phyloP scores from a whole-genome alignment of 2,888 invertebrate genomes.

The Frankliniella intonsa region DNA sequence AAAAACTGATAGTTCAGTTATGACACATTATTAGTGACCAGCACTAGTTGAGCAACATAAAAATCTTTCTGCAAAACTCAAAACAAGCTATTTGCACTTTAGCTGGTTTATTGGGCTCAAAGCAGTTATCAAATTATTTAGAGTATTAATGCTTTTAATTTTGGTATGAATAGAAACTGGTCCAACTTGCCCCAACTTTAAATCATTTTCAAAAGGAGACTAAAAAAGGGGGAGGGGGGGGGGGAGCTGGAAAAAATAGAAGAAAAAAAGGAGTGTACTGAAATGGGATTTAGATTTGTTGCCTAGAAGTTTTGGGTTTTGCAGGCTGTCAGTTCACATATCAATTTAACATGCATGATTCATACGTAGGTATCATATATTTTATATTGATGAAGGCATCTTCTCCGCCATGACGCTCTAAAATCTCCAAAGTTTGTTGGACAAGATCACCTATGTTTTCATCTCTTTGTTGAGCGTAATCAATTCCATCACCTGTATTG shows the following conservation, averaged over 20 bases:
- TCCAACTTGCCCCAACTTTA: no score
- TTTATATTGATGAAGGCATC: conserved; percentile 98
- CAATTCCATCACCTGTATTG: conserved; percentile 84
- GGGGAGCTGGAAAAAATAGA: no score
- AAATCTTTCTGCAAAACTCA: background rate
- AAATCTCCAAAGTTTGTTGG: conserved; percentile 84
- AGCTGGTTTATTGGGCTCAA: background rate
- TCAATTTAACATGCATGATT: conserved; percentile 80
- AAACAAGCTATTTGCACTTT: background rate
- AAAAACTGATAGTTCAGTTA: background rate
- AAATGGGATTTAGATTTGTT: no score
- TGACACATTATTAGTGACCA: background rate
- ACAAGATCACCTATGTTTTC: conserved; percentile 88
- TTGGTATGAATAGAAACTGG: no score
- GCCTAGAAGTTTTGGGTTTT: no score
- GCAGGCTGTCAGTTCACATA: background rate
- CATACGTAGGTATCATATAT: conserved; percentile 96
- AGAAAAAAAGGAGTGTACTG: no score
- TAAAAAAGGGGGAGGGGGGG: no score
- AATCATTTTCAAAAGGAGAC: no score
- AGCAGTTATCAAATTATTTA: no score
- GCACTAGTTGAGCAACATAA: background rate
- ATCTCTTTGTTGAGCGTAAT: conserved; percentile 79
- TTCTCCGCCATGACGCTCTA: conserved; percentile 89
- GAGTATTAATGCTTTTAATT: no score